phyloP scores from a whole-genome alignment of 2,888 invertebrate genomes.

The Orchesella flavescens region DNA sequence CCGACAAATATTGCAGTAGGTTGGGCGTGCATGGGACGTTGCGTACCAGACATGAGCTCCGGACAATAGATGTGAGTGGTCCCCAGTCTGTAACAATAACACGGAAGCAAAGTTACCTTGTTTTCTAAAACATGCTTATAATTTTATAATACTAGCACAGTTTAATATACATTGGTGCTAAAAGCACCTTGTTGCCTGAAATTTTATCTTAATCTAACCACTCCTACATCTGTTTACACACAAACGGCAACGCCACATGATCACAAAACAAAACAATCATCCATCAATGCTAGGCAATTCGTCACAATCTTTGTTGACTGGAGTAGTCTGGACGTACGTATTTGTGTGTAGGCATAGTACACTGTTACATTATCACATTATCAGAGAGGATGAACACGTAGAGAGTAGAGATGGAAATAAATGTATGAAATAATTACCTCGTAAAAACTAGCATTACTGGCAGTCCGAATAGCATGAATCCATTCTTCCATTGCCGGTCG shows the following conservation, averaged over 20 bases:
- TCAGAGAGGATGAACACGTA: neutral
- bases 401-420: neutral
- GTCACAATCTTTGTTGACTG: no score
- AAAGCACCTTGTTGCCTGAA: no score
- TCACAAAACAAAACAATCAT: no score
- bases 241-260: no score
- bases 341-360: neutral
- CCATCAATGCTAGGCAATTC: no score
- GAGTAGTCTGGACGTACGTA: no score
- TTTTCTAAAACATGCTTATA: no score
- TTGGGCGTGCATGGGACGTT: conserved; percentile 94
- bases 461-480: conserved; percentile 68
- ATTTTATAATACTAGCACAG: no score
- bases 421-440: conserved; percentile 59
- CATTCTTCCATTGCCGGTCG: conserved; percentile 71
- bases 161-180: no score
- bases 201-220: no score
- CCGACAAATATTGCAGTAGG: conserved; percentile 97
- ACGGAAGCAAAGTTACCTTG: neutral
- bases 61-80: conserved; percentile 73
- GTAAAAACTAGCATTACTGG: conserved; percentile 68
- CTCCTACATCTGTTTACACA: no score
- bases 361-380: neutral
- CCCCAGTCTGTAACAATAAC: conserved; percentile 64
- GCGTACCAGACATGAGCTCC: conserved; percentile 82